Evolutionary conservation across 1,140 invertebrate genomes (phyloP), one percentile per base, ranked within the genome.

Genomic region (Aricia agestis): DNA sequence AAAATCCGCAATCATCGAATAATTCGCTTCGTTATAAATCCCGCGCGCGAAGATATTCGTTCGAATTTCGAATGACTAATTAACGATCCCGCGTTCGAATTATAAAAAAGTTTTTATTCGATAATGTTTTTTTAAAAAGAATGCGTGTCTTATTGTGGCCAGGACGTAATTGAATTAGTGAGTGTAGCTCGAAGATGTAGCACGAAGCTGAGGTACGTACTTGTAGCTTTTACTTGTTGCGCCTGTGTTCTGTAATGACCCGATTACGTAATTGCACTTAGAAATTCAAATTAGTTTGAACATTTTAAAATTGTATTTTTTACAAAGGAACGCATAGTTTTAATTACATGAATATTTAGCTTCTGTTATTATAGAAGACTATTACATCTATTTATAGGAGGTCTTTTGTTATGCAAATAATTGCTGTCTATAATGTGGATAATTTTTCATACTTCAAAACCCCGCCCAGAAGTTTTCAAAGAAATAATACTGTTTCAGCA

Each of bases 211-310:
- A 73, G 73, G 84, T 86, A 79, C 70, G 75, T 67, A 82, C 77
- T 82, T 85, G 79, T 82, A 73, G 76, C 72, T 72, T 77, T 83
- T 83, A 88, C 86, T 88, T 88, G 86, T 88, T 88, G 86, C 86
- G 79, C 80, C 78, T 52, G 45, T 52, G 45, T 52, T 52, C 45
- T 52, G 45, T 77, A 75, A 76, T 72, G 72, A 70, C 63, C 67
- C 9, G 63, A 74, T 86, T 86, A 87, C 83, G 82, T 87, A 86
- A 87, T 79, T 11, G 76, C 78, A 82, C 82, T 84, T 77, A 73
- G 75, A 82, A 71, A 69, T 73, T 66, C 57, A 76, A 76, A 52
- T 52, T 68, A 31, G 10, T 58, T 68, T 58, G 13, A 58, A 15
- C 18, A 31, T 31, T 31, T 58, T 68, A 58, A 52, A 57, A 68